Base-by-base conservation (phyloP, 2,888 invertebrate species). In the Ectemnius cavifrons region DNA sequence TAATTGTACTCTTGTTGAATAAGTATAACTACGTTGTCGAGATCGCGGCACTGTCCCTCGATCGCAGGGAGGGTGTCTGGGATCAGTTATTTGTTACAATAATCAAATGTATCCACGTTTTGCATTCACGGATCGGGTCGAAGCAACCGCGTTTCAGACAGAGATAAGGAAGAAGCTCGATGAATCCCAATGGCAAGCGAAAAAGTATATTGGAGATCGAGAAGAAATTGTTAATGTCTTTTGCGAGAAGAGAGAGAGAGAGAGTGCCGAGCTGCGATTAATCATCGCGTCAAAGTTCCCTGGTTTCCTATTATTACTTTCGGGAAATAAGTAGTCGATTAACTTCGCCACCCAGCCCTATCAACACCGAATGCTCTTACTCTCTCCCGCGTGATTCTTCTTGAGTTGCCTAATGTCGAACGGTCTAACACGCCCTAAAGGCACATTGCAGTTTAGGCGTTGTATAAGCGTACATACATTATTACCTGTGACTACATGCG, bases 1-100 rank as follows among this genome's bases (percentile, higher is more conserved):
- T 75, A 82, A 78, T 82, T 79, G 73, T 79, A 76, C 78, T 76
- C 59, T 37, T 37, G 82, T 82, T 82, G 68, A 80, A 65, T 82
- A 82, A 77, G 80, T 71, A 74, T 82, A 79, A 76, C 73, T 78
- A 79, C 67, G 71, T 78, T 82, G 78, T 75, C 71, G 49, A 59
- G 68, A 73, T 74, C 68, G n/a, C 18, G 61, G 2, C 52, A 27
- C 13, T n/a, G 49, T 49, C 47, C 49, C 56, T 16, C 49, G 47
- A 28, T 16, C 18, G 27, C 52, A 27, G 23, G 13, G 45, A 57
- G 61, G 58, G 47, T 20, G 5, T 11, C 57, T 61, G 63, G 66
- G 37, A 28, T 64, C 63, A 70, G 52, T 77, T 69, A 63, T 78
- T 77, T 62, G 37, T 78, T 71, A 76, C 68, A 52, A 58, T 78